Evolutionary conservation across 1,140 invertebrate species (phyloP).

Genomic region (Drosophila neocordata): DNA sequence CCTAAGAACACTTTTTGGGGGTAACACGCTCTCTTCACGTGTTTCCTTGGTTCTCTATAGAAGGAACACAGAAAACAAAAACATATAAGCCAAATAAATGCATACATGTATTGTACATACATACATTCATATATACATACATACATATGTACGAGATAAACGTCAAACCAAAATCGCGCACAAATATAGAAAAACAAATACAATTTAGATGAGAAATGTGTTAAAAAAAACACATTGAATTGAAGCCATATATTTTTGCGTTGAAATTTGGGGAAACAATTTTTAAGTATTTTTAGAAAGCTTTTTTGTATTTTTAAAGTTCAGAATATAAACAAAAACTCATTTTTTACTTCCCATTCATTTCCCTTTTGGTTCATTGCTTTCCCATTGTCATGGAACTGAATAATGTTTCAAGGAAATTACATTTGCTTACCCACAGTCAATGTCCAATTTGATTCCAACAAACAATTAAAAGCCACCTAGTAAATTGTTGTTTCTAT

Average conservation of each 20-base stretch:
- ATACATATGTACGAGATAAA: slow-evolving; percentile 38
- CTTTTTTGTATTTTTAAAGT: no score
- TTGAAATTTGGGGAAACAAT: neutral
- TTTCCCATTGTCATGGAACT: neutral
- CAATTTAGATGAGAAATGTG: slow-evolving; percentile 13
- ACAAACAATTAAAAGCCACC: neutral
- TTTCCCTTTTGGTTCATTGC: neutral
- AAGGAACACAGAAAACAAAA: neutral
- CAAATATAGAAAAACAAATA: slow-evolving; percentile 17
- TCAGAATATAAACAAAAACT: no score
- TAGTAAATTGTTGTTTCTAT: neutral
- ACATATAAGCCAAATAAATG: no score
- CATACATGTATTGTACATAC: neutral
- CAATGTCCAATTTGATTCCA: slow-evolving; percentile 48
- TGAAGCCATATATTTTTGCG: slow-evolving; percentile 10
- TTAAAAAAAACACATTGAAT: slow-evolving; percentile 18
- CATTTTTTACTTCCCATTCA: neutral
- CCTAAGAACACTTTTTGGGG: slow-evolving; percentile 8
- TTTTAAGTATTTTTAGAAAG: no score
- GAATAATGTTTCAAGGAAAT: no score
- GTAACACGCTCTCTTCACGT: slow-evolving; percentile 67
- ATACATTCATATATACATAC: neutral
- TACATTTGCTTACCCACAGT: neutral
- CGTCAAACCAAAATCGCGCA: slow-evolving; percentile 25
- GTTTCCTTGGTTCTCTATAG: slow-evolving; percentile 31